Evolutionary conservation across 2,888 invertebrate species (phyloP).

Genomic region (Phytoseiulus persimilis): DNA sequence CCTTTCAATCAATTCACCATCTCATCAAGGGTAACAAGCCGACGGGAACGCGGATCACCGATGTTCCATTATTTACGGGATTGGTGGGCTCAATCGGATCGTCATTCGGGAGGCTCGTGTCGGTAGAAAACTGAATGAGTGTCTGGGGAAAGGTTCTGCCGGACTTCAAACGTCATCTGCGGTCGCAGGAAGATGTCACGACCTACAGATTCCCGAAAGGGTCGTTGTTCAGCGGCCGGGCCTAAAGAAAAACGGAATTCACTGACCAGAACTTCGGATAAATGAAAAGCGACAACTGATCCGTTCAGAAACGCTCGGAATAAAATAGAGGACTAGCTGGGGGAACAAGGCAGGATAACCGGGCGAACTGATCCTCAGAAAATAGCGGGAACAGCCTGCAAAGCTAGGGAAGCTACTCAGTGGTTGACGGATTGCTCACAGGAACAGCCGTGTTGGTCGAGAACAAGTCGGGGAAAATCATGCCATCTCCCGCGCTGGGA

Average conservation of each 20-base stretch:
- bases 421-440: slow-evolving; percentile 7
- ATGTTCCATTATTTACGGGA: not conserved
- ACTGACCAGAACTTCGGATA: not conserved
- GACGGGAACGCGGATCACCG: not conserved
- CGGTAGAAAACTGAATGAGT: not conserved
- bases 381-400: not conserved
- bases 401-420: not conserved
- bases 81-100: not conserved
- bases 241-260: not conserved
- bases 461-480: slow-evolving; percentile 32
- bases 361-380: not conserved
- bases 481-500: slow-evolving; percentile 14
- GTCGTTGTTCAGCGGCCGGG: not conserved
- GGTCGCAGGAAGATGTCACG: not conserved
- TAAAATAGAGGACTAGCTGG: not conserved
- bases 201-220: slow-evolving; percentile 5
- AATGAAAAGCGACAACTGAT: not conserved
- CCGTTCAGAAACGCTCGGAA: not conserved
- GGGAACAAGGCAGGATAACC: not conserved
- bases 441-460: slow-evolving; percentile 12
- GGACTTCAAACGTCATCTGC: not conserved
- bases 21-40: not conserved
- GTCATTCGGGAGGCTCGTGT: not conserved
- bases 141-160: not conserved
- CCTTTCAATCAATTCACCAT: not conserved